Conservation (phyloP, 2,888 invertebrate species). For the Hypomecis atomaria region DNA sequence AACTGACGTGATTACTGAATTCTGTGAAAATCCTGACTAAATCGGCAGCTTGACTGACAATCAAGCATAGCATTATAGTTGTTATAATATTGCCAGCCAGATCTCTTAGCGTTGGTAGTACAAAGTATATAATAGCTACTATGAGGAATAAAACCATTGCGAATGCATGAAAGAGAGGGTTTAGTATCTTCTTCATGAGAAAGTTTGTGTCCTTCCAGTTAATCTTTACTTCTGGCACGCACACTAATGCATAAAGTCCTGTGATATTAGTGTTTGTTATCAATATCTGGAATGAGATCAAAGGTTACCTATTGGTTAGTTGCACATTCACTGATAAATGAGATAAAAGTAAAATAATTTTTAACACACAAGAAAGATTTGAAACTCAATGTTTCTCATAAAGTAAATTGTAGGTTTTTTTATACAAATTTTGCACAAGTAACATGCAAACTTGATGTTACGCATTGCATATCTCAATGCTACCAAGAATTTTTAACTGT, state of each 20-base stretch:
- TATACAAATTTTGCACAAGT: no score
- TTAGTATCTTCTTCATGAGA: conserved; percentile 89
- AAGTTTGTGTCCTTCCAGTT: conserved; percentile 90
- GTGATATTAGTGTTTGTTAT: conserved; percentile 80
- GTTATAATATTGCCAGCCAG: conserved; percentile 94
- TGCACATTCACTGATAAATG: background rate
- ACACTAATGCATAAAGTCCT: conserved; percentile 89
- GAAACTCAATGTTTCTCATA: no score
- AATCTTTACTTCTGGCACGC: conserved; percentile 88
- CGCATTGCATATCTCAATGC: no score
- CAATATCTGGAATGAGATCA: conserved; percentile 73
- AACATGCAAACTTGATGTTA: no score
- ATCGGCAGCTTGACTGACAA: conserved; percentile 91
- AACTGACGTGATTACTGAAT: conserved; percentile 91
- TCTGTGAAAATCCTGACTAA: conserved; percentile 92
- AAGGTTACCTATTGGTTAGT: background rate
- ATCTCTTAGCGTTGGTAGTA: conserved; percentile 92
- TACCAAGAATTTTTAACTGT: no score
- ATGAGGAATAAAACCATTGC: conserved; percentile 88
- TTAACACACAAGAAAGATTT: no score
- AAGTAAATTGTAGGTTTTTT: no score
- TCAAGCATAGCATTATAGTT: conserved; percentile 91
- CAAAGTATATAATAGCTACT: conserved; percentile 92
- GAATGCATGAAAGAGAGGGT: conserved; percentile 90
- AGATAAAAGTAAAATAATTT: no score